Percentiles rank a stretch among this genome's conserved stretches.
These are phyloP conservation scores for Chrysotoxum bicinctum DNA, from an alignment of 2,888 invertebrate species.

Conservation along the genomic window DNA sequence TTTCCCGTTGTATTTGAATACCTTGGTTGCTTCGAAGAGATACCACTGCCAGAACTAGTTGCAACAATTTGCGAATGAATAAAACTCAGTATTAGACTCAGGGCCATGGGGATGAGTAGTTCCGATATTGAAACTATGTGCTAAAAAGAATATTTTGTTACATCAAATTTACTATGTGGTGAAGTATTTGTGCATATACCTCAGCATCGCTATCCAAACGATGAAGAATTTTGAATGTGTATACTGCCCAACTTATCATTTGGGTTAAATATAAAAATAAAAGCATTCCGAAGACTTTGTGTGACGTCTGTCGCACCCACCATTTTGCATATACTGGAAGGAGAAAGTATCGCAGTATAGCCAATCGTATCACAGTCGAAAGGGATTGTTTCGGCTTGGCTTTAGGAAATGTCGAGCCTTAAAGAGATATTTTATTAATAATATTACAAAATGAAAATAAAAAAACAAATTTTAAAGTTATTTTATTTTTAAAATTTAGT, in stretches of 20 bases:
- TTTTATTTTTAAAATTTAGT: too few species aligned
- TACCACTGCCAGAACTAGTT: constrained; percentile 82
- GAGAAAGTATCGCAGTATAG: constrained; percentile 90
- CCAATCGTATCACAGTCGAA: constrained; percentile 91
- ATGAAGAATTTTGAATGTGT: constrained; percentile 80
- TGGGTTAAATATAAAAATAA: constrained; percentile 91
- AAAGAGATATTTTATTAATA: neutral
- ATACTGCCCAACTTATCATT: constrained; percentile 81
- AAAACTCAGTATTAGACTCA: constrained; percentile 88
- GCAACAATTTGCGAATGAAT: constrained; percentile 92
- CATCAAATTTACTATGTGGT: constrained; percentile 18
- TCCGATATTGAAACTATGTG: constrained; percentile 86
- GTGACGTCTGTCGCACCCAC: constrained; percentile 95
- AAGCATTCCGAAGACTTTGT: constrained; percentile 88
- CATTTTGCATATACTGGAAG: constrained; percentile 93
- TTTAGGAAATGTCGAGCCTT: constrained; percentile 97
- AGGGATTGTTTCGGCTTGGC: constrained; percentile 96
- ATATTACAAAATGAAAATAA: too few species aligned
- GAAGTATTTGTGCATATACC: constrained; percentile 37
- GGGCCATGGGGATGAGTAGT: constrained; percentile 87
- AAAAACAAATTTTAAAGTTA: neutral
- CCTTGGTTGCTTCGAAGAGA: constrained; percentile 77
- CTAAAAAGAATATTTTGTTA: constrained; percentile 74
- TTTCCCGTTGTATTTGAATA: constrained; percentile 77
- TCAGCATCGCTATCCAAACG: constrained; percentile 74